A percentile compares a stretch with the other conserved stretches of the same genome.
phyloP scores from a whole-genome alignment of 2,888 invertebrate genomes.

The Tinea trinotella region DNA sequence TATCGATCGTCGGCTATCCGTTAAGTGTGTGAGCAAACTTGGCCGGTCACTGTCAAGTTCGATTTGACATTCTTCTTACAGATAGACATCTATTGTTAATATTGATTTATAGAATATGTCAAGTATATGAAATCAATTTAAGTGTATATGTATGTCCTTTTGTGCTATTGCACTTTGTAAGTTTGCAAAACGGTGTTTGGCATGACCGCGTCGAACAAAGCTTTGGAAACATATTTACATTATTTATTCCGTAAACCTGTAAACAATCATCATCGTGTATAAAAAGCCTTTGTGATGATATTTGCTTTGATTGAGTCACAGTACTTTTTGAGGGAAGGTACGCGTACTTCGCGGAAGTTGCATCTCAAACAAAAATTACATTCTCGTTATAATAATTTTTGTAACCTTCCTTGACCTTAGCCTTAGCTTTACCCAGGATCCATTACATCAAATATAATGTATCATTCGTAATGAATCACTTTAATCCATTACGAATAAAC shows the following conservation, averaged over 20 bases:
- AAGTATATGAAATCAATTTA: background rate
- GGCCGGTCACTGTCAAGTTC: constrained; percentile 24
- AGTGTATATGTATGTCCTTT: background rate
- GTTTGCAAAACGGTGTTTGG: constrained; percentile 12
- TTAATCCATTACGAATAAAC: too few relatives aligned
- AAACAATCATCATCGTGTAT: constrained; percentile 57
- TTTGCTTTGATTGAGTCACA: constrained; percentile 51
- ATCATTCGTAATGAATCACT: too few relatives aligned
- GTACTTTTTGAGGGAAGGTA: constrained; percentile 35
- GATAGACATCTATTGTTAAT: background rate
- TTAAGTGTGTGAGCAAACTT: constrained; percentile 55
- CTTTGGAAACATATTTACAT: constrained; percentile 45
- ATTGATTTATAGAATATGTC: background rate
- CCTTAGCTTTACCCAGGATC: too few relatives aligned
- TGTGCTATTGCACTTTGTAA: background rate
- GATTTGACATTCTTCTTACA: constrained; percentile 3
- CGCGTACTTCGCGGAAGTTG: constrained; percentile 34
- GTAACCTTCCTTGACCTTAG: too few relatives aligned
- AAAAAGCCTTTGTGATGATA: constrained; percentile 51
- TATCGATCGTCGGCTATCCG: constrained; percentile 38
- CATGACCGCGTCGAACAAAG: constrained; percentile 45
- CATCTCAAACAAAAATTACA: background rate
- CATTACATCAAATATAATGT: too few relatives aligned
- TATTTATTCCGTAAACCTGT: constrained; percentile 47
- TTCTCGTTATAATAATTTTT: too few relatives aligned